Conservation (phyloP, 2,888 invertebrate genomes). For the Atethmia centrago region DNA sequence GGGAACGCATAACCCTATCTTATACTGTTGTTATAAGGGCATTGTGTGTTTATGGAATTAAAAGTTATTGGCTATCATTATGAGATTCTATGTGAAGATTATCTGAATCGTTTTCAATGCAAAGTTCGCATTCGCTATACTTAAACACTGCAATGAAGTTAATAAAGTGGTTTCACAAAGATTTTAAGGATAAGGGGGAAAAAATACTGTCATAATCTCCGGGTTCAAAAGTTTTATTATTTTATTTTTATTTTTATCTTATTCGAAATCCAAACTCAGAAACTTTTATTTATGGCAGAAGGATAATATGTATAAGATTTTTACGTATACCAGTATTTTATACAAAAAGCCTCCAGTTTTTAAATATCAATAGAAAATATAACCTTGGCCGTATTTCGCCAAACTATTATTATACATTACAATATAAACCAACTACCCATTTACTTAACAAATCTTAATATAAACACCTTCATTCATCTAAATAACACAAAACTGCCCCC, state of each 20-base stretch:
- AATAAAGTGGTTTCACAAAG: background rate
- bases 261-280: background rate
- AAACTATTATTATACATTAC: background rate
- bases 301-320: background rate
- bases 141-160: background rate
- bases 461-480: constrained; percentile 9
- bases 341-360: background rate
- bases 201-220: background rate
- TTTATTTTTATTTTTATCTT: background rate
- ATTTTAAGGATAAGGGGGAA: background rate
- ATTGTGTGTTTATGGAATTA: constrained; percentile 27
- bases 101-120: too few relatives aligned
- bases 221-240: background rate
- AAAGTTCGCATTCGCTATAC: too few relatives aligned
- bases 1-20: constrained; percentile 71
- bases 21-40: constrained; percentile 39
- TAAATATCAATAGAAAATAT: background rate
- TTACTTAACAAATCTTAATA: constrained; percentile 5
- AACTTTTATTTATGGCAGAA: background rate
- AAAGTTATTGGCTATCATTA: constrained; percentile 15
- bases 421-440: background rate
- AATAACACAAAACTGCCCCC: constrained; percentile 25
- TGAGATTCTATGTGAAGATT: too few relatives aligned
- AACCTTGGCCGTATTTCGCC: background rate
- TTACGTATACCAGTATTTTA: background rate